Conservation (phyloP, 2,113 vertebrate genomes). For the Microtus montanus region DNA sequence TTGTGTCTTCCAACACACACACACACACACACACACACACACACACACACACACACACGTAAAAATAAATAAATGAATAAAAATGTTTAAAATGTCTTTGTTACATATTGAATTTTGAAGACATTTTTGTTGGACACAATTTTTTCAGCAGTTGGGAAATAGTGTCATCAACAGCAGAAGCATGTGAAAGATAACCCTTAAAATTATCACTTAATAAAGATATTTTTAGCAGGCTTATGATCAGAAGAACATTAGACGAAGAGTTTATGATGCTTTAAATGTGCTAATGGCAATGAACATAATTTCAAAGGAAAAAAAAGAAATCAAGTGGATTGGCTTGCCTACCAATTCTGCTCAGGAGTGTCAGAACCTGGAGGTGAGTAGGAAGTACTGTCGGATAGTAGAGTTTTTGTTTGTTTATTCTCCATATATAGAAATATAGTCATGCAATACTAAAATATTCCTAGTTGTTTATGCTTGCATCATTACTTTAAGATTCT, state of each 20-base stretch:
- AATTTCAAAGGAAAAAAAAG: conserved; percentile 94
- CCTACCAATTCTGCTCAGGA: conserved; percentile 93
- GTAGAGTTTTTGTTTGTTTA: not conserved
- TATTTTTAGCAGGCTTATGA: conserved; percentile 90
- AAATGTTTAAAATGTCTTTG: not conserved
- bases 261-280: conserved; percentile 93
- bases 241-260: conserved; percentile 93
- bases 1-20: not conserved
- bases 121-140: conserved; percentile 17
- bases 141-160: conserved; percentile 10
- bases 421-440: conserved; percentile 1
- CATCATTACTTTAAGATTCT: not conserved
- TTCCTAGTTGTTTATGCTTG: not conserved
- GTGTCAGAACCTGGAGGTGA: conserved; percentile 91
- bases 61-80: not conserved
- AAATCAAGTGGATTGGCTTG: conserved; percentile 92
- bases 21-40: no score
- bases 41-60: not conserved
- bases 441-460: not conserved
- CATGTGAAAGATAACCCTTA: not conserved
- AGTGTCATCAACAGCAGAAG: not conserved
- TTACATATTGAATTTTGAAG: conserved; percentile 18
- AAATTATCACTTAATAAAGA: conserved; percentile 53
- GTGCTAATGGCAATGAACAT: conserved; percentile 95
- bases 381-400: not conserved